These are phyloP conservation scores for Cyanistes caeruleus DNA, from an alignment of 2,113 vertebrate genomes.

Conservation along the genomic window DNA sequence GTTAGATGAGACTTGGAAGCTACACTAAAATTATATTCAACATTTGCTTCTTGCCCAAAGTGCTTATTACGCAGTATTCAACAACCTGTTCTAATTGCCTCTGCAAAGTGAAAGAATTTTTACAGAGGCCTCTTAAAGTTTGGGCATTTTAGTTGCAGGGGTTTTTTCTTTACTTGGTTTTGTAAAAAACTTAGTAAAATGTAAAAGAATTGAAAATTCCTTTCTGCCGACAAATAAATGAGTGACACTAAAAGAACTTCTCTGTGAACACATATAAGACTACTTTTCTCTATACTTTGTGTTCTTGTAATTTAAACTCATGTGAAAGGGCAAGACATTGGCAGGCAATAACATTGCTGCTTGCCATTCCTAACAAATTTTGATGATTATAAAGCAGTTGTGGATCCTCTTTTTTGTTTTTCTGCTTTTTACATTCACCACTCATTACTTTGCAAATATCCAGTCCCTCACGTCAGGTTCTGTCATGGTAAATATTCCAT, in stretches of 20 bases:
- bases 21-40: not conserved
- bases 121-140: not conserved
- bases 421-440: not conserved
- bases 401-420: not conserved
- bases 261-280: not conserved
- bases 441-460: not conserved
- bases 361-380: not conserved
- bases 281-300: not conserved
- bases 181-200: not conserved
- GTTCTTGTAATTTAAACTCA: not conserved
- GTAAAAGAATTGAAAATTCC: not conserved
- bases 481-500: not conserved
- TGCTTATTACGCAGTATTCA: not conserved
- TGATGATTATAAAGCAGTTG: not conserved
- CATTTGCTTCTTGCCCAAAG: not conserved
- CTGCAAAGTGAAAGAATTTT: not conserved
- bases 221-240: not conserved
- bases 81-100: not conserved
- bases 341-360: not conserved
- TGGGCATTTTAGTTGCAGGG: not conserved
- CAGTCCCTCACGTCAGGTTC: not conserved
- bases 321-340: not conserved
- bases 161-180: not conserved
- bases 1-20: not conserved
- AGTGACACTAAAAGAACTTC: not conserved